Evolutionary conservation across 1,140 invertebrate genomes (phyloP), one percentile per base, ranked within the genome.

Genomic region (Neomicropteryx cornuta): DNA sequence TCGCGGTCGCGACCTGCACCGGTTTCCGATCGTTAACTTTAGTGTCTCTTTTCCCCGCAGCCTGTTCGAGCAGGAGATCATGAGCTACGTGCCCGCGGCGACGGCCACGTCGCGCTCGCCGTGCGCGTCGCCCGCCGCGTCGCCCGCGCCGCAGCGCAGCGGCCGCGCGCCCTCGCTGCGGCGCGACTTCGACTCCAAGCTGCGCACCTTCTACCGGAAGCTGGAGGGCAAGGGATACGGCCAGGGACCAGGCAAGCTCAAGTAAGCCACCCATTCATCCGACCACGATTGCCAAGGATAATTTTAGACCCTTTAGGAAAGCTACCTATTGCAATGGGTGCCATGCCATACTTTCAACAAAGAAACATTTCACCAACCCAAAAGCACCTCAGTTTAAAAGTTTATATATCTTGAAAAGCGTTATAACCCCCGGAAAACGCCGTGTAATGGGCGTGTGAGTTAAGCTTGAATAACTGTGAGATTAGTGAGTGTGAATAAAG

Each of bases 1-100:
- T n/a, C n/a, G n/a, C n/a, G n/a, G n/a, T n/a, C n/a, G n/a, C n/a
- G n/a, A n/a, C n/a, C n/a, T n/a, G n/a, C n/a, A n/a, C n/a, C n/a
- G n/a, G n/a, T n/a, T n/a, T n/a, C n/a, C n/a, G n/a, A n/a, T n/a
- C n/a, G n/a, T n/a, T n/a, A n/a, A n/a, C n/a, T 6, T 5, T 20
- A 10, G 10, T n/a, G 8, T 20, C 6, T 19, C 6, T 18, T 18
- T 17, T 35, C 33, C 10, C 75, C 78, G 21, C 73, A 94, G 90
- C 73, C 76, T 95, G 49, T 96, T 95, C 72, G 91, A 97, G 62
- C 87, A 95, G 75, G 92, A 97, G 73, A 95, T 97, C 53, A 95
- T 95, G 90, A 92, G 88, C 38, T 95, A 94, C 67, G 86, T 95
- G 52, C 91, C 91, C 43, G 81, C 83, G 38, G 76, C 71, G 48